These are phyloP conservation scores for Collichthys lucidus DNA, from an alignment of 2,113 vertebrate genomes.

Conservation along the genomic window DNA sequence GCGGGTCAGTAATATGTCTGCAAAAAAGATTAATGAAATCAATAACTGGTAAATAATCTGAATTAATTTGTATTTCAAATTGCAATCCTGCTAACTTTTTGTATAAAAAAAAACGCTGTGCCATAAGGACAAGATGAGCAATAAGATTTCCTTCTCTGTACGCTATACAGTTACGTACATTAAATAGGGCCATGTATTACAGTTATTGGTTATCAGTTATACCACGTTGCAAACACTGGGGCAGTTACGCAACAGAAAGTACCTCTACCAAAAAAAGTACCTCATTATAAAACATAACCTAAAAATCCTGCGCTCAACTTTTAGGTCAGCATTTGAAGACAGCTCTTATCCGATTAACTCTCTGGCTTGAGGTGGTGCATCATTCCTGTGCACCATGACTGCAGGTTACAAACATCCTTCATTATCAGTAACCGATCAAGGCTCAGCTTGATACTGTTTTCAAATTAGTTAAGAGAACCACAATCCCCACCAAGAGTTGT, in stretches of 20 bases:
- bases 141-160: background rate
- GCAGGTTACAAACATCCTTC: constrained; percentile 45
- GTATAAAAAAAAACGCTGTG: too few relatives aligned
- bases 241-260: constrained; percentile 36
- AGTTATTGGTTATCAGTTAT: background rate
- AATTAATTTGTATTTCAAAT: background rate
- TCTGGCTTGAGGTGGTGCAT: constrained; percentile 41
- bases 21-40: background rate
- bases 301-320: constrained; percentile 38
- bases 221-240: background rate
- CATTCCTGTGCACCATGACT: constrained; percentile 32
- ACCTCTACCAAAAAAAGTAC: background rate
- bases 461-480: constrained; percentile 5
- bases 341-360: constrained; percentile 42
- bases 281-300: constrained; percentile 28
- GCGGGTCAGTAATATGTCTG: background rate
- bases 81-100: background rate
- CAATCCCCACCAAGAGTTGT: constrained; percentile 12
- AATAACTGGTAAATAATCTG: background rate
- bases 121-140: background rate
- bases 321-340: constrained; percentile 50
- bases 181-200: background rate
- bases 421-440: constrained; percentile 51
- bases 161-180: background rate
- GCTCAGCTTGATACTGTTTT: background rate